Percentiles rank a stretch among this genome's conserved stretches.
Evolutionary conservation across 2,113 vertebrate species (phyloP).

Genomic region (Amphilophus citrinellus): DNA sequence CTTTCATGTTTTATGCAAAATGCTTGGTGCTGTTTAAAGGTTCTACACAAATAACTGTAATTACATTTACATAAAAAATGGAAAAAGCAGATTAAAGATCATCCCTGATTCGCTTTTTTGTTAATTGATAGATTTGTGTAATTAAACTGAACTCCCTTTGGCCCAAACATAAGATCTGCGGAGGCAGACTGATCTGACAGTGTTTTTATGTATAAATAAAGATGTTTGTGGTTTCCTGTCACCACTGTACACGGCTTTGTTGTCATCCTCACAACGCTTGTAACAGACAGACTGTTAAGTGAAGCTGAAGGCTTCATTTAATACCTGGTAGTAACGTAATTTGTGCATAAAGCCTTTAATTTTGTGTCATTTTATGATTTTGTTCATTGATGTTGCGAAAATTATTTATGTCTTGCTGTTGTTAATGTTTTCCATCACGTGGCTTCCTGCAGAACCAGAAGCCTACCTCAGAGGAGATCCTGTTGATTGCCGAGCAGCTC

Average conservation of each 20-base stretch:
- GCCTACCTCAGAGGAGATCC: conserved; percentile 95
- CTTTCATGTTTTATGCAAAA: not conserved
- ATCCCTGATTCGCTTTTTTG: not conserved
- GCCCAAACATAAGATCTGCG: not conserved
- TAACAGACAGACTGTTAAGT: not conserved
- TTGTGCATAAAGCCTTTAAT: not conserved
- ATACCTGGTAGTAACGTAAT: not conserved
- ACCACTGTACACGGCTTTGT: not conserved
- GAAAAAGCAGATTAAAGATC: not conserved
- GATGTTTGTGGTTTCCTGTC: conserved; percentile 12
- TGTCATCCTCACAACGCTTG: not conserved
- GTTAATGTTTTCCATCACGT: not conserved
- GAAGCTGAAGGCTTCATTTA: not conserved
- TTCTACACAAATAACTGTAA: fast-evolving
- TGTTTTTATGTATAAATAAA: conserved; percentile 10
- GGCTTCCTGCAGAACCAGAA: conserved; percentile 88
- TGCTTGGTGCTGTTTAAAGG: not conserved
- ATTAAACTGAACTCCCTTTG: not conserved
- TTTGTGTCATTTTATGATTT: conserved; percentile 1
- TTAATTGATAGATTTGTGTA: too few species aligned
- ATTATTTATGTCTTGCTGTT: not conserved
- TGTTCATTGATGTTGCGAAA: not conserved
- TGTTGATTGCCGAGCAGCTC: conserved; percentile 92
- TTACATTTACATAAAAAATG: not conserved
- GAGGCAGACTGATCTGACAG: not conserved